Conservation (phyloP, 2,888 invertebrate species). For the Andrena haemorrhoa region DNA sequence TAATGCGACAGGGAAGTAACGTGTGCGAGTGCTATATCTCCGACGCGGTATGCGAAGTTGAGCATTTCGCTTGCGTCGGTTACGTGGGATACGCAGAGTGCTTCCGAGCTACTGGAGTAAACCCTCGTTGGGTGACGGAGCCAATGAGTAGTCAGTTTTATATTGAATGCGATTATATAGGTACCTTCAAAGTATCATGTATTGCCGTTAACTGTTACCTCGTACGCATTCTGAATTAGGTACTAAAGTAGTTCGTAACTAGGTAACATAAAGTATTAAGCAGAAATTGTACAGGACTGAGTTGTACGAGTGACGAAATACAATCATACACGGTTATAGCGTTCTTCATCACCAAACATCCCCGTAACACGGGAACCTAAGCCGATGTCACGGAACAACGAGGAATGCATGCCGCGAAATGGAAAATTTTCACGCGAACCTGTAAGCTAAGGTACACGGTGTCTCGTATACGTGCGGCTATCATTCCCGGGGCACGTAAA, state of each 20-base stretch:
- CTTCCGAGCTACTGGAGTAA: too few relatives aligned
- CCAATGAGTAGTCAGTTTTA: too few relatives aligned
- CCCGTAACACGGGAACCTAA: conserved; percentile 26
- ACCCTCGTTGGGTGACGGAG: too few relatives aligned
- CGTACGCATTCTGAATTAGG: neutral
- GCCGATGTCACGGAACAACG: conserved; percentile 3
- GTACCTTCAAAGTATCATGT: neutral
- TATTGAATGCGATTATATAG: too few relatives aligned
- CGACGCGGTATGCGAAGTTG: too few relatives aligned
- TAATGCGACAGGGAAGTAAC: too few relatives aligned
- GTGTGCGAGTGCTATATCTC: too few relatives aligned
- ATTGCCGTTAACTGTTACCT: neutral
- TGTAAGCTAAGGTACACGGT: conserved; percentile 3
- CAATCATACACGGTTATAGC: conserved; percentile 23
- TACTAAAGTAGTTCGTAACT: neutral
- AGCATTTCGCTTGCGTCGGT: too few relatives aligned
- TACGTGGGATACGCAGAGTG: too few relatives aligned
- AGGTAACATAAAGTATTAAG: neutral
- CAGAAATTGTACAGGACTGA: conserved; percentile 1
- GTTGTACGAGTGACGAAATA: conserved; percentile 11
- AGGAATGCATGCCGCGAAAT: conserved; percentile 14
- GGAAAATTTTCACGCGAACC: conserved; percentile 26
- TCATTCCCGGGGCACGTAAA: conserved; percentile 40
- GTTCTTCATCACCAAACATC: conserved; percentile 38
- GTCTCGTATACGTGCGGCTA: conserved; percentile 24